Base-by-base conservation (phyloP, 2,888 invertebrate species). In the Nephrotoma flavescens region DNA sequence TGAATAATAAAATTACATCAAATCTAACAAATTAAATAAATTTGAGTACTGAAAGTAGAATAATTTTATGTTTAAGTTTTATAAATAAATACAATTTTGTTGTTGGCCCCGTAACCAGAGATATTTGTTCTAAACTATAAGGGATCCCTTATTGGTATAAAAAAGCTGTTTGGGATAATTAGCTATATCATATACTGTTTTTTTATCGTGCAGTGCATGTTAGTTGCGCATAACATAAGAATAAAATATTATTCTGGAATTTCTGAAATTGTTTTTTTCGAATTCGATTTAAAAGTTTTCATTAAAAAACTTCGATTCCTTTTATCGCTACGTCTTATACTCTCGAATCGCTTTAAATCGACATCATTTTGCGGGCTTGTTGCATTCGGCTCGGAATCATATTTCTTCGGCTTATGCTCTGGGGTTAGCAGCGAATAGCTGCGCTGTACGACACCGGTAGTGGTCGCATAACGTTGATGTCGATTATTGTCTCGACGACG, bases 391-490 rank as follows among this genome's bases (percentile, higher is more conserved):
- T 45, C 44, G 19, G 44, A 12, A 42, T 86, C 41, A 57, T 57
- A 42, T 15, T 52, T 52, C 42, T 9, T 52, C n/a, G 57, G 57
- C 42, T 41, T 41, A 52, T n/a, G 41, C 0, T 44, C 41, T n/a
- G 41, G 5, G 41, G 71, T 71, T 42, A 87, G 84, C 83, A 87
- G 85, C 15, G 88, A 88, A 52, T 87, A 87, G 6, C 87, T 88
- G 19, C 88, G 87, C 42, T 86, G 87, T 47, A 87, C 84, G 3
- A 86, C 9, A 47, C 86, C 86, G 11, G 83, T 86, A 42, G 87
- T 15, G 15, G 87, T 87, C 86, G 89, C 89, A 86, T 89, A 89
- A 5, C 88, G 89, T 88, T 89, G 86, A 86, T 89, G 90, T 87
- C 90, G 71, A n/a, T 31, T 71, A 71, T 71, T 71, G 6, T 86